Base-by-base conservation (phyloP, 2,888 invertebrate genomes). In the Nemotelus pantherinus region DNA sequence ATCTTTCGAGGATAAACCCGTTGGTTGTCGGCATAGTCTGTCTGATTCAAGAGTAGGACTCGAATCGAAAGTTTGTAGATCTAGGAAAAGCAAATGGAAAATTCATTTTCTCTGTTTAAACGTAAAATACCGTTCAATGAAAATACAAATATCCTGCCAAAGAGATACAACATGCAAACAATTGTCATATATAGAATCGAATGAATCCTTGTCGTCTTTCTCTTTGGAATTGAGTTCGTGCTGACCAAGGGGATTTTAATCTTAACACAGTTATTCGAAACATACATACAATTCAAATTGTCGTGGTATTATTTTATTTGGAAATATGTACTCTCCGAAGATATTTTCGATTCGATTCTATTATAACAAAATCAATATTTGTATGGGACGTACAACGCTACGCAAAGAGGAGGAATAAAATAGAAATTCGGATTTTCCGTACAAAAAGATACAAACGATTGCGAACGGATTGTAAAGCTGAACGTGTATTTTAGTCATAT, bases 181-280 rank as follows among this genome's bases (percentile, higher is more conserved):
- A 5, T 48, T 4, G 10, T 10, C 47, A n/a, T 45, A 50, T 67
- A 44, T 41, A 25, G 48, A 25, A 25, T 25, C 25, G 25, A 25
- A 25, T 25, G 25, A 25, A 25, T 25, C 25, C 25, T 25, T 25
- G 25, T 25, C 25, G 25, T 25, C 25, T 25, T 25, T 25, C 25
- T 25, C n/a, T 67, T 48, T 44, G 4, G 67, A 67, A 50, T 67
- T 67, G 48, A 67, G 25, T 67, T 70, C 70, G 10, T 74, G 74
- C 74, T 74, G 74, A 74, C 74, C 74, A 74, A 7, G 63, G 58
- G 74, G 74, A 74, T 60, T 74, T 74, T 47, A 60, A 48, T 39
- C 39, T 70, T 9, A 55, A 39, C 39, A 50, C 53, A 25, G 44
- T 5, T 55, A 25, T 67, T 47, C 47, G 7, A 57, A 57, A 57